Percentiles rank a stretch among this genome's conserved stretches.
These are phyloP conservation scores for Odontomachus brunneus DNA, from an alignment of 1,140 invertebrate species.

Conservation along the genomic window DNA sequence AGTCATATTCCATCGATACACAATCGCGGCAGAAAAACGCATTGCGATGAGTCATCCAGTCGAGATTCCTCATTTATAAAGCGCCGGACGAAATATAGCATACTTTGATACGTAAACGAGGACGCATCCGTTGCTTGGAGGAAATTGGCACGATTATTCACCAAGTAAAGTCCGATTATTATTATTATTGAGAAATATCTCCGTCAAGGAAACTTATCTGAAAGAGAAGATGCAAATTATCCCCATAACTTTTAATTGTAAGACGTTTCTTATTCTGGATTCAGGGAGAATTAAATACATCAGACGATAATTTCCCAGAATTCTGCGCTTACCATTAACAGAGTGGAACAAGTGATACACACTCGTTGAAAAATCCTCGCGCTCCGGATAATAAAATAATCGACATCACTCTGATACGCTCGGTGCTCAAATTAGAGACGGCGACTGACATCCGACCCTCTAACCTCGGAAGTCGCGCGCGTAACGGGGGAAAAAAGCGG, in stretches of 20 bases:
- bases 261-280: too few species aligned
- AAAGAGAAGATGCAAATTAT: neutral
- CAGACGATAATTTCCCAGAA: too few species aligned
- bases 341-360: too few species aligned
- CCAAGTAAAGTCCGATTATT: neutral
- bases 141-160: neutral
- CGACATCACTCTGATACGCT: slow-evolving; percentile 18
- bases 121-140: neutral
- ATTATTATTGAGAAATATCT: neutral
- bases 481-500: neutral
- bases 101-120: neutral
- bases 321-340: too few species aligned
- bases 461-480: slow-evolving; percentile 62
- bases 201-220: neutral
- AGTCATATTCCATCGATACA: slow-evolving; percentile 67
- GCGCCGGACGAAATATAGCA: slow-evolving; percentile 21
- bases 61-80: slow-evolving; percentile 41
- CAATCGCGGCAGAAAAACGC: slow-evolving; percentile 49
- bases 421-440: slow-evolving; percentile 51
- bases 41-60: slow-evolving; percentile 31
- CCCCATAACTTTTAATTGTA: neutral
- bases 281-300: too few species aligned
- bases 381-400: slow-evolving; percentile 13
- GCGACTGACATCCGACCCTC: slow-evolving; percentile 69
- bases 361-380: too few species aligned